A percentile compares a stretch with the other conserved stretches of the same genome.
Evolutionary conservation across 2,113 vertebrate species (phyloP).

Genomic region (Leptobrachium leishanense): DNA sequence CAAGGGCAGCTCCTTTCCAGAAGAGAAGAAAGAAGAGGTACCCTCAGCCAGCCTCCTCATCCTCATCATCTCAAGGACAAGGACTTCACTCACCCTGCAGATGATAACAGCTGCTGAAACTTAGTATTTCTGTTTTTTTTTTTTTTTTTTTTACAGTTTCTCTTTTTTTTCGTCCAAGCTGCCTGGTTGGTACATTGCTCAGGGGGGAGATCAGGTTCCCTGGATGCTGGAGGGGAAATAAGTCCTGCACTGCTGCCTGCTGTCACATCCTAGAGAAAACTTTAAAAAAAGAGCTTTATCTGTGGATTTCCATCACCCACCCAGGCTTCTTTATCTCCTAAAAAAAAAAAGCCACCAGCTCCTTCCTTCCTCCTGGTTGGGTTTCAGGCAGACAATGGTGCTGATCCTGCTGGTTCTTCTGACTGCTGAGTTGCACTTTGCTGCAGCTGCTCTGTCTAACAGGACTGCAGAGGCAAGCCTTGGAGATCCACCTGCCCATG

Average conservation of each 20-base stretch:
- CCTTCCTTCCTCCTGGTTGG: conserved; percentile 5
- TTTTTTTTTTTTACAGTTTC: neutral
- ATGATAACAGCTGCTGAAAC: neutral
- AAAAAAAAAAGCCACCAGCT: neutral
- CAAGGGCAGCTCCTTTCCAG: neutral
- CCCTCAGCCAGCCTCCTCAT: neutral
- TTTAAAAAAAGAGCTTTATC: too few species aligned
- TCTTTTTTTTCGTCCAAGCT: too few species aligned
- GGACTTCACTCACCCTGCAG: conserved; percentile 3
- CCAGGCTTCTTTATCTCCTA: conserved; percentile 63
- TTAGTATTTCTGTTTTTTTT: neutral
- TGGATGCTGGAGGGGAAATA: conserved; percentile 4
- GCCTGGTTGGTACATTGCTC: neutral
- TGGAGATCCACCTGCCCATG: conserved; percentile 63
- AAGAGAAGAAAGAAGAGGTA: neutral
- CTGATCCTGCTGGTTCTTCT: conserved; percentile 55
- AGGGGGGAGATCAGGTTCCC: neutral
- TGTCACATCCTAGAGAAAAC: neutral
- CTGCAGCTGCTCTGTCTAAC: conserved; percentile 14
- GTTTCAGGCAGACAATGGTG: conserved; percentile 60
- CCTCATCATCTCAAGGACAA: neutral
- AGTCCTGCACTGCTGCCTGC: conserved; percentile 14
- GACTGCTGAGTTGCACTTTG: conserved; percentile 53
- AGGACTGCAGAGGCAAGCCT: conserved; percentile 26
- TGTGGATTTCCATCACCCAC: conserved; percentile 36